Percentiles rank a stretch among this genome's conserved stretches.
These are phyloP conservation scores for Ricordea florida DNA, from an alignment of 92 coral and sea anemone species.

Conservation along the genomic window DNA sequence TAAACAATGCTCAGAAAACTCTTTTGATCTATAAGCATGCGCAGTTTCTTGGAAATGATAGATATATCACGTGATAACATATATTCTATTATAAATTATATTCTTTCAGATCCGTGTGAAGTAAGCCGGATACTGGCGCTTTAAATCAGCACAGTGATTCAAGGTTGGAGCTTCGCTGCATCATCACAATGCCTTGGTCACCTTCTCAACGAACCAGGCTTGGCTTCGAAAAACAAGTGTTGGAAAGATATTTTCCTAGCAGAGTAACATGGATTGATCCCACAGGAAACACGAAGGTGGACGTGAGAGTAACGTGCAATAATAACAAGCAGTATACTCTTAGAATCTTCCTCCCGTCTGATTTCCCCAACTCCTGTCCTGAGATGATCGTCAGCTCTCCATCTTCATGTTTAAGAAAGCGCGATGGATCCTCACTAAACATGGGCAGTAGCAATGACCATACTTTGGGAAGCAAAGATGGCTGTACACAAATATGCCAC, in stretches of 20 bases:
- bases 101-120: not conserved
- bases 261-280: slow-evolving; percentile 71
- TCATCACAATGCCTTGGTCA: slow-evolving; percentile 65
- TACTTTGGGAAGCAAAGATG: slow-evolving; percentile 54
- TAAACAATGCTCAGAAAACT: too few relatives aligned
- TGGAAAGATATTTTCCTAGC: slow-evolving; percentile 61
- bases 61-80: too few relatives aligned
- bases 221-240: slow-evolving; percentile 56
- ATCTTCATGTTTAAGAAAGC: slow-evolving; percentile 5
- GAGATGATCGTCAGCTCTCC: slow-evolving; percentile 68
- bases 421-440: slow-evolving; percentile 20
- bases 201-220: slow-evolving; percentile 61
- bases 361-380: slow-evolving; percentile 76
- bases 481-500: slow-evolving; percentile 73
- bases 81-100: too few relatives aligned
- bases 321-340: slow-evolving; percentile 59
- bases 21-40: too few relatives aligned
- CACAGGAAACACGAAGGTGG: slow-evolving; percentile 63
- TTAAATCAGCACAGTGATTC: not conserved
- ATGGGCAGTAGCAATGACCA: slow-evolving; percentile 17
- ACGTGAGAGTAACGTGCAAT: slow-evolving; percentile 52
- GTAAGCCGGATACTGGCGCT: not conserved
- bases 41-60: too few relatives aligned
- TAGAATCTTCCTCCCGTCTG: slow-evolving; percentile 65
- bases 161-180: not conserved